These are phyloP conservation scores for Dryomyza anilis DNA, from an alignment of 2,888 invertebrate species.

Conservation along the genomic window DNA sequence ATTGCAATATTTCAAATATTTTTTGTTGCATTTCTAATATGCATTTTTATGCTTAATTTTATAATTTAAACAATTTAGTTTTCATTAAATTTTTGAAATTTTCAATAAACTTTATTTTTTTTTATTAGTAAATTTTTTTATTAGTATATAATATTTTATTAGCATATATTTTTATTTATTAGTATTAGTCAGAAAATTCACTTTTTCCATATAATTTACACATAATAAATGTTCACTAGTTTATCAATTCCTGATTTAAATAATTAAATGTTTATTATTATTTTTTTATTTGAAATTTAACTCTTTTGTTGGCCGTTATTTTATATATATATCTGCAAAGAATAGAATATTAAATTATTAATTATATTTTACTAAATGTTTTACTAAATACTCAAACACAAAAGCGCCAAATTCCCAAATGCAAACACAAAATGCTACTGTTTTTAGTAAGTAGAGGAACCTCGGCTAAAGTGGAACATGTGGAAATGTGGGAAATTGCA, in stretches of 20 bases:
- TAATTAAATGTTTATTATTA: conserved; percentile 30
- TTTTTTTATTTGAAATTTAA: neutral
- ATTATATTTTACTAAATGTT: too few species aligned
- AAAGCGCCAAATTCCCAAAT: too few species aligned
- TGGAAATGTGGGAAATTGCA: too few species aligned
- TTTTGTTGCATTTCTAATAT: too few species aligned
- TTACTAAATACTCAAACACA: too few species aligned
- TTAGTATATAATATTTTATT: neutral
- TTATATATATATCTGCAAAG: neutral
- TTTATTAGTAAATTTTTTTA: neutral
- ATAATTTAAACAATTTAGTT: neutral
- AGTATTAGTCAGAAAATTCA: neutral
- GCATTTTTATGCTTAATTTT: neutral
- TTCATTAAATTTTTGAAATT: neutral
- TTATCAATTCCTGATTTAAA: conserved; percentile 50
- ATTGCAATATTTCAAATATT: too few species aligned
- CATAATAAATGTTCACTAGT: conserved; percentile 38
- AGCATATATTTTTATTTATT: neutral
- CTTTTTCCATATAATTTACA: conserved; percentile 4
- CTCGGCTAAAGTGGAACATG: too few species aligned
- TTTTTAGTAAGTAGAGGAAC: too few species aligned
- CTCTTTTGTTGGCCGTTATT: neutral
- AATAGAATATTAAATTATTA: too few species aligned
- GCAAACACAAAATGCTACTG: too few species aligned
- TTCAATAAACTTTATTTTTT: neutral